Conservation (phyloP, 2,888 invertebrate species). For the Callyntrura guangdongensis region DNA sequence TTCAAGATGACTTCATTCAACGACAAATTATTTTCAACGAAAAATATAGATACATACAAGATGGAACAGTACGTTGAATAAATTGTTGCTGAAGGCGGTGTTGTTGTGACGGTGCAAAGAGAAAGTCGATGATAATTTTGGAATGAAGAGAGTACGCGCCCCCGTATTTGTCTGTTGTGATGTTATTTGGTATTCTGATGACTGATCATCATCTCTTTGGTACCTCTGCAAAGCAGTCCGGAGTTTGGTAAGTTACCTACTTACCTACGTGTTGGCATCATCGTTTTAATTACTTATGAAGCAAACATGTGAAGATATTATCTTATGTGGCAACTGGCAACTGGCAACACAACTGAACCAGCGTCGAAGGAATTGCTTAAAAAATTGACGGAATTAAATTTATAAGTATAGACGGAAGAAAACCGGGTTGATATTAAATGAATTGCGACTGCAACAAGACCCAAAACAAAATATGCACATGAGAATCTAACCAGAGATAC, state of each 20-base stretch:
- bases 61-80: not conserved
- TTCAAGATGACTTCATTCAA: not conserved
- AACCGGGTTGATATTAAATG: no score
- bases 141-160: not conserved
- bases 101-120: conserved; percentile 7
- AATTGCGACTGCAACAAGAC: no score
- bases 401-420: no score
- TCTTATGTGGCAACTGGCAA: no score
- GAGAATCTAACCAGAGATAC: no score
- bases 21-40: no score
- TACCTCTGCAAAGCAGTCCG: conserved; percentile 82
- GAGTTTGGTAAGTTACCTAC: conserved; percentile 82
- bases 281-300: not conserved
- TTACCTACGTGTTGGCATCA: not conserved
- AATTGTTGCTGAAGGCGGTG: not conserved
- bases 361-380: no score
- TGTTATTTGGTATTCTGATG: conserved; percentile 84
- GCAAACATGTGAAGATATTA: not conserved
- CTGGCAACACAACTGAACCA: no score
- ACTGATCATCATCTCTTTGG: conserved; percentile 82
- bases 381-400: no score
- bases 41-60: no score
- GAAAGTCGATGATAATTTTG: not conserved
- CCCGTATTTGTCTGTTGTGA: conserved; percentile 76
- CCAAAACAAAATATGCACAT: no score